A percentile compares a stretch with the other conserved stretches of the same genome.
Conservation (phyloP, 2,888 invertebrate genomes). For the Polydrusus cervinus region DNA sequence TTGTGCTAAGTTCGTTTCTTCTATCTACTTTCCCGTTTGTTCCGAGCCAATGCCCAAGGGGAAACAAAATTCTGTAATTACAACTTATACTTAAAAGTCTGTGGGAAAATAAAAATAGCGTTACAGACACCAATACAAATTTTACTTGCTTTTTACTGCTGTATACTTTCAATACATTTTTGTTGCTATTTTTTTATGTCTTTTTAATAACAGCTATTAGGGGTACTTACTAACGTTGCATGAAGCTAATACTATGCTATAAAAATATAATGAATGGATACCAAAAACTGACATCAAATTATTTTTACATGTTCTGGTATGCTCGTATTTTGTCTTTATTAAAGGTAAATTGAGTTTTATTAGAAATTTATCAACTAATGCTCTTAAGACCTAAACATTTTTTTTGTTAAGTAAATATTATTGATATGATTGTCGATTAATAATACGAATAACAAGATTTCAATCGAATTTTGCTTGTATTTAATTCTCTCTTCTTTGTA, state of each 20-base stretch:
- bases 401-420: too few relatives aligned
- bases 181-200: slow-evolving; percentile 26
- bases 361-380: too few relatives aligned
- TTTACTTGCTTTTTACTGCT: slow-evolving; percentile 8
- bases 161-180: slow-evolving; percentile 21
- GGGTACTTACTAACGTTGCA: slow-evolving; percentile 14
- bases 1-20: slow-evolving; percentile 1
- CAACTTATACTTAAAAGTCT: slow-evolving; percentile 29
- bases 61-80: slow-evolving; percentile 38
- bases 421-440: too few relatives aligned
- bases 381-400: too few relatives aligned
- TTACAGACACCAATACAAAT: slow-evolving; percentile 8
- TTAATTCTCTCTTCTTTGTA: too few relatives aligned
- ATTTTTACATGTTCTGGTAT: background rate
- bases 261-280: slow-evolving; percentile 9
- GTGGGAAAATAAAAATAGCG: slow-evolving; percentile 41
- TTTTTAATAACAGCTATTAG: slow-evolving; percentile 23
- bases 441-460: too few relatives aligned
- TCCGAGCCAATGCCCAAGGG: slow-evolving; percentile 39
- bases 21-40: slow-evolving; percentile 31
- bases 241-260: background rate
- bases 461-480: too few relatives aligned
- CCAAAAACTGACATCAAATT: background rate
- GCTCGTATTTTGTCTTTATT: background rate
- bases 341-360: too few relatives aligned